Percentiles rank a stretch among this genome's conserved stretches.
Evolutionary conservation across 2,113 vertebrate genomes (phyloP).

Genomic region (Apodemus speciosus): DNA sequence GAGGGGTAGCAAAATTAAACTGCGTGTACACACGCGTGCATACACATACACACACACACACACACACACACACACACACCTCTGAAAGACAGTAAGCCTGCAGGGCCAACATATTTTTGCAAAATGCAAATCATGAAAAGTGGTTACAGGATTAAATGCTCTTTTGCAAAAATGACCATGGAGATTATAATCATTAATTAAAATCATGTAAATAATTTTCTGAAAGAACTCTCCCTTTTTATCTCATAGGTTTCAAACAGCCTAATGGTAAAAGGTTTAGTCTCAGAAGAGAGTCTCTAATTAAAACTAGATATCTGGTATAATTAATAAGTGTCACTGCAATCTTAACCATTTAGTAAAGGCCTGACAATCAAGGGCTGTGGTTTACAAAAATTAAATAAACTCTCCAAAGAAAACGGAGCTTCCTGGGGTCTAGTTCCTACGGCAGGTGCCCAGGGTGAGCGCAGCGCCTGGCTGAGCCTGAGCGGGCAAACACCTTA

Average conservation of each 20-base stretch:
- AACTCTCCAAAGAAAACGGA: constrained; percentile 18
- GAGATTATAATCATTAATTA: constrained; percentile 91
- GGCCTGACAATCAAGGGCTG: constrained; percentile 69
- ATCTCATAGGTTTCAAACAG: constrained; percentile 85
- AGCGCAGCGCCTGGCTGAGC: not conserved
- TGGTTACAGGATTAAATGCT: constrained; percentile 86
- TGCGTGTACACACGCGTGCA: too few relatives aligned
- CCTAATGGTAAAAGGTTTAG: constrained; percentile 83
- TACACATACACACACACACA: too few relatives aligned
- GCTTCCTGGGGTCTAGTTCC: constrained; percentile 56
- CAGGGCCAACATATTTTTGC: constrained; percentile 82
- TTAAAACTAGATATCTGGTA: constrained; percentile 86
- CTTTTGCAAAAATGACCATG: constrained; percentile 87
- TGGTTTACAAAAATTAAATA: constrained; percentile 52
- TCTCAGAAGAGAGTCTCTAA: constrained; percentile 86
- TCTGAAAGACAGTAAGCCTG: constrained; percentile 81
- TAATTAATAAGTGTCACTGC: constrained; percentile 84
- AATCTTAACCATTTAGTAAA: constrained; percentile 78
- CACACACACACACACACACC: constrained; percentile 29
- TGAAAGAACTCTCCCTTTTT: constrained; percentile 84
- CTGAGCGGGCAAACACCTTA: constrained; percentile 63
- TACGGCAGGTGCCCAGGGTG: constrained; percentile 34
- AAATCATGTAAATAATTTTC: constrained; percentile 89
- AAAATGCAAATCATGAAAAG: constrained; percentile 88
- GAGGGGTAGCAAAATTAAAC: constrained; percentile 82